Evolutionary conservation across 2,113 vertebrate species (phyloP), one percentile per base, ranked within the genome.

Genomic region (Esox niger): DNA sequence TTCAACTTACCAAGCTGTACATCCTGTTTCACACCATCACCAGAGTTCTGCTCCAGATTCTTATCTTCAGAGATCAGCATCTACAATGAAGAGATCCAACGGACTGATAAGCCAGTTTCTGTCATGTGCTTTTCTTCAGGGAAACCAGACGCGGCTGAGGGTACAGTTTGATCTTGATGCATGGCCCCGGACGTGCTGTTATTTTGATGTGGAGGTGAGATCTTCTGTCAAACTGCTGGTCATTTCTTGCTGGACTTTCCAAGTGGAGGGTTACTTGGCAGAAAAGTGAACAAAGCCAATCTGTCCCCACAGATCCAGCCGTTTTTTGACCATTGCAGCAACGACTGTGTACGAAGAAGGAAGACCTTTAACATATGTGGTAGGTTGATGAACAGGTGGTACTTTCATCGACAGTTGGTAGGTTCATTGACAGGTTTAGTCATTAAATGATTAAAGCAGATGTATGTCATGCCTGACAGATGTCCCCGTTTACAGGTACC

Each of bases 301-400:
- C 66, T 49, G 38, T 75, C 58, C 11, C 1, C 68, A 75, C 31
- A 93, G 92, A 82, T 93, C 64, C 84, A 85, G 56, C 91, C 92
- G 2, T 64, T 78, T 35, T 91, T 91, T 71, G 49, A 25, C 2
- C 11, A 17, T 8, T 93, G 92, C 80, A 62, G n/a, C 1, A 74
- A 84, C 33, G 88, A 90, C 85, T 93, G 92, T 27, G 0, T 5
- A 2, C 84, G 89, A 8, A 73, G 8, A 7, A 26, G 0, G 2
- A 52, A 0, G 11, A 75, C 2, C 0, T 32, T 67, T 3, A 1
- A 79, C 0, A 58, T 85, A 10, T 88, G 87, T 74, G 62, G 61
- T 79, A 78, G 46, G 71, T 30, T 30, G 7, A 30, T 23, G 4
- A 25, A 43, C 35, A 17, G 15, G 35, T 43, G 62, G 61, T 79